Percentiles rank a stretch among this genome's conserved stretches.
These are phyloP conservation scores for Festucalex cinctus DNA, from an alignment of 2,113 vertebrate genomes.

Conservation along the genomic window DNA sequence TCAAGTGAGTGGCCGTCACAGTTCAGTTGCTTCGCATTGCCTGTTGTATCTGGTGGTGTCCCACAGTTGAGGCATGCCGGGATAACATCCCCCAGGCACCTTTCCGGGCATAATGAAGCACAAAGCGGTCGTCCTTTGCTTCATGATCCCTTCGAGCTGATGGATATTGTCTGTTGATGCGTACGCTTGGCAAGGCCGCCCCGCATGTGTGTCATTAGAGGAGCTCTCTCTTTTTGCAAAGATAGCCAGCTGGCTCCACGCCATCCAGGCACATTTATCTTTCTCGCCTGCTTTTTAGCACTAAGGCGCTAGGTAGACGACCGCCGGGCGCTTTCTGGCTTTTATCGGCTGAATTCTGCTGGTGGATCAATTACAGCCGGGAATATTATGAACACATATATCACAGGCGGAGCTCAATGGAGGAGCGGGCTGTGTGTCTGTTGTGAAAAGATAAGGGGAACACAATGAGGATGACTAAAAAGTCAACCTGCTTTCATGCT, in stretches of 20 bases:
- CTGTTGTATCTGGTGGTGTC: background rate
- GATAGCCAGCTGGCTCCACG: constrained; percentile 27
- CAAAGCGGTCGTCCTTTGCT: constrained; percentile 4
- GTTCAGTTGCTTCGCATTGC: background rate
- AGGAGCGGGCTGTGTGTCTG: background rate
- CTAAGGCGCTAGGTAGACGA: constrained; percentile 18
- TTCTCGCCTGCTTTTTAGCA: constrained; percentile 26
- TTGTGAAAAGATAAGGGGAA: background rate
- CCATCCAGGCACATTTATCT: background rate
- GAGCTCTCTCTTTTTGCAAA: constrained; percentile 10
- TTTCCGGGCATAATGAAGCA: constrained; percentile 16
- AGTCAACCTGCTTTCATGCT: background rate
- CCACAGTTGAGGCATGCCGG: background rate
- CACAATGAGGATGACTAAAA: background rate
- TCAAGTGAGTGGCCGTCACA: background rate
- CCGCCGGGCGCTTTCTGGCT: constrained; percentile 18
- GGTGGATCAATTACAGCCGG: constrained; percentile 25
- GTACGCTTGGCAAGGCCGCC: constrained; percentile 20
- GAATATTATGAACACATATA: constrained; percentile 41
- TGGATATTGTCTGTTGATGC: constrained; percentile 42
- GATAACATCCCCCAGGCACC: constrained; percentile 12
- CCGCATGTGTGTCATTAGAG: constrained; percentile 29
- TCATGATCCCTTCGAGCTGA: constrained; percentile 9
- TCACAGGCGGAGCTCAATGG: constrained; percentile 7
- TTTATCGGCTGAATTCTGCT: constrained; percentile 41